Percentiles rank a stretch among this genome's conserved stretches.
phyloP scores from a whole-genome alignment of 2,113 vertebrate species.

The Connochaetes taurinus region DNA sequence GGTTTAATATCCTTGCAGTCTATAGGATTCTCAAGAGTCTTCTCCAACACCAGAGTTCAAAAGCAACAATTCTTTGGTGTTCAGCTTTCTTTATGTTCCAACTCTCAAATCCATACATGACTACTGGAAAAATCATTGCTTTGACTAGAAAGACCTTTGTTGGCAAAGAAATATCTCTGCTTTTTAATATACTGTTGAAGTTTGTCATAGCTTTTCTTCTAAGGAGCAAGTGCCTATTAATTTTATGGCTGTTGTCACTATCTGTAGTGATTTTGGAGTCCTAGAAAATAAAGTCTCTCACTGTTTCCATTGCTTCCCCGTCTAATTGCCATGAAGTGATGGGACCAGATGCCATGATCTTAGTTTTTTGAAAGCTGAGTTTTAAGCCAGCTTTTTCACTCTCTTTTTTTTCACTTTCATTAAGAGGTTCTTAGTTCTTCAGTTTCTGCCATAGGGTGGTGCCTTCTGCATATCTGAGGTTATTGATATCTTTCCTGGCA shows the following conservation, averaged over 20 bases:
- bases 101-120: background rate
- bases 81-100: background rate
- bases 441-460: background rate
- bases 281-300: background rate
- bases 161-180: background rate
- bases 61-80: background rate
- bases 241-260: background rate
- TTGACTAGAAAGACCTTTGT: background rate
- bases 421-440: background rate
- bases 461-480: background rate
- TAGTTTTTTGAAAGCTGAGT: background rate
- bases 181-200: background rate
- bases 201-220: background rate
- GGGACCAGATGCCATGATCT: background rate
- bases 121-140: background rate
- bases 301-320: background rate
- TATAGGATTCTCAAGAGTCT: background rate
- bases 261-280: background rate
- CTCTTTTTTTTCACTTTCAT: background rate
- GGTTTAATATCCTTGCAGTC: background rate
- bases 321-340: background rate
- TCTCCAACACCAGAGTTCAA: background rate
- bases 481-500: background rate
- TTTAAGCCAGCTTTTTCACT: background rate
- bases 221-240: background rate